Evolutionary conservation across 2,113 vertebrate species (phyloP), one percentile per base, ranked within the genome.

Genomic region (Passer montanus): DNA sequence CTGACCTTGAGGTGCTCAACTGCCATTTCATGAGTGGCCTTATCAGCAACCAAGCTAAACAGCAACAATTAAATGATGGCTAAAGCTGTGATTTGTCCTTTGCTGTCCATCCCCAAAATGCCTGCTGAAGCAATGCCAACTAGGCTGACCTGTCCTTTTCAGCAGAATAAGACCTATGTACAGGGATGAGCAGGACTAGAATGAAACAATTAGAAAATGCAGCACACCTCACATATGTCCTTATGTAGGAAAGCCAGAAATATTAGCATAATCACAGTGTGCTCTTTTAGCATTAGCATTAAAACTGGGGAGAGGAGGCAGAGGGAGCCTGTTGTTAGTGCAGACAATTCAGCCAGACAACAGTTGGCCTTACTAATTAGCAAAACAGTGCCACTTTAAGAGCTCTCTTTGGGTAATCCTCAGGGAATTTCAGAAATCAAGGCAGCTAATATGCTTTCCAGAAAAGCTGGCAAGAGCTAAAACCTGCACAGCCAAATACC

Each of bases 211-310:
- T 91, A 95, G 78, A 90, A 81, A 95, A 81, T 26, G 39, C 49
- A 59, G n/a, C 44, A 46, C 70, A 86, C 82, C 94, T 97, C 97
- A 90, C 80, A 94, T 94, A 94, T 84, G 77, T 96, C 96, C 91
- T 94, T 46, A 30, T 50, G 85, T 91, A 94, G 74, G 89, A 97
- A 92, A 95, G 95, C 85, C 94, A 98, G 87, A 67, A 81, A 84
- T 90, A 97, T 98, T 97, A 98, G 93, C 97, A 97, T 97, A 97
- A 97, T 97, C 96, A 94, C 95, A 96, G 92, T 80, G 95, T 84
- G 92, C 94, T 97, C 94, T 68, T 90, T 93, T 92, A 97, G 93
- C 93, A 95, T 93, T 72, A 72, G 85, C 87, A 97, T 90, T 95
- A 95, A 93, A 96, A 97, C 68, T 89, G 87, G 82, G 52, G 73